Evolutionary conservation across 1,140 invertebrate genomes (phyloP).

Genomic region (Drosophila mayri): DNA sequence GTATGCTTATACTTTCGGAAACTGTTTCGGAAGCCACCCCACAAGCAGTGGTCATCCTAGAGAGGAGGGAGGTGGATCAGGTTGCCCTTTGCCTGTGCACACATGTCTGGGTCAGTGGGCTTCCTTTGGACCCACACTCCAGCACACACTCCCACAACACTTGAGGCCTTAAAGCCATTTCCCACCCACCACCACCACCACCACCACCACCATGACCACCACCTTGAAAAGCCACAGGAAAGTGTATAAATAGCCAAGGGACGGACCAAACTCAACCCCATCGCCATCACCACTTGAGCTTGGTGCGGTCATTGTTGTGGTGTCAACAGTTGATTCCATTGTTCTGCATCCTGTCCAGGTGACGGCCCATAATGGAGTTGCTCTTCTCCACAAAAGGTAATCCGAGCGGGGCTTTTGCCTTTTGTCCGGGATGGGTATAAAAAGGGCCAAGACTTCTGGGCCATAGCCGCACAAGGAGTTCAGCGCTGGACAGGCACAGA

Average conservation of each 20-base stretch:
- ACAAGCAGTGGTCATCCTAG: slow-evolving; percentile 4
- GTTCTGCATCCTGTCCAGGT: slow-evolving; percentile 68
- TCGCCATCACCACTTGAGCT: slow-evolving; percentile 24
- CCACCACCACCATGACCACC: background rate
- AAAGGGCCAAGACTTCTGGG: slow-evolving; percentile 25
- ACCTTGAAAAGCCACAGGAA: slow-evolving; percentile 1
- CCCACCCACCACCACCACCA: slow-evolving; percentile 5
- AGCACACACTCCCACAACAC: slow-evolving; percentile 31
- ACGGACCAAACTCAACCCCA: slow-evolving; percentile 34
- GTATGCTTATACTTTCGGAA: slow-evolving; percentile 12
- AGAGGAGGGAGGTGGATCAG: background rate
- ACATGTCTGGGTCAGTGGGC: slow-evolving; percentile 78
- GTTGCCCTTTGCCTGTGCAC: slow-evolving; percentile 34
- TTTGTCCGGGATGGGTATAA: slow-evolving; percentile 63
- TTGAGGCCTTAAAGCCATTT: slow-evolving; percentile 62
- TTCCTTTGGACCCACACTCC: slow-evolving; percentile 42
- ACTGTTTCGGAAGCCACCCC: slow-evolving; percentile 14
- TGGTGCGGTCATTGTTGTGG: slow-evolving; percentile 56
- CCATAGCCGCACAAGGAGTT: slow-evolving; percentile 56
- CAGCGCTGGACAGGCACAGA: slow-evolving; percentile 51
- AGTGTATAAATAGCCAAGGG: slow-evolving; percentile 65
- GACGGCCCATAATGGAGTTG: slow-evolving; percentile 70
- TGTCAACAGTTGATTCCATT: slow-evolving; percentile 71
- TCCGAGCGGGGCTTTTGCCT: slow-evolving; percentile 44
- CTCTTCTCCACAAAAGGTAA: slow-evolving; percentile 70